Evolutionary conservation across 2,797 vertebrate genomes (phyloP).

Genomic region (Enteromius argenteus): DNA sequence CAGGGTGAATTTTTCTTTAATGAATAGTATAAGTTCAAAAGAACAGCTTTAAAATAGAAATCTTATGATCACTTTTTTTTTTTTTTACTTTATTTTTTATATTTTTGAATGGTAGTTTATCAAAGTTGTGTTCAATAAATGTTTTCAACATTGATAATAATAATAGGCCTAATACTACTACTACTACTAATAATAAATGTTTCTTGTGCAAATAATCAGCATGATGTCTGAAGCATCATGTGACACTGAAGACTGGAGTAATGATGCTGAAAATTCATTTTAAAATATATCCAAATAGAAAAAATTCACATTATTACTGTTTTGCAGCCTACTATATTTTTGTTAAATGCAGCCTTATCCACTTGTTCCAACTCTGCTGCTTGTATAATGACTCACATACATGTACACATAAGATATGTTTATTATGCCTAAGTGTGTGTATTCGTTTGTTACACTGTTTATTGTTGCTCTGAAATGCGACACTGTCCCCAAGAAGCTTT

Average conservation of each 20-base stretch:
- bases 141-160: neutral
- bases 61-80: too few species aligned
- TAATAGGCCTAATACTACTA: too few species aligned
- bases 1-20: neutral
- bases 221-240: neutral
- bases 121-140: neutral
- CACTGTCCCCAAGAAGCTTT: neutral
- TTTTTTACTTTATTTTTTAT: neutral
- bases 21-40: neutral
- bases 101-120: neutral
- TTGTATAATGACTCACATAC: neutral
- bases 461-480: constrained; percentile 2
- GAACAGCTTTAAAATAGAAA: neutral
- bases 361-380: neutral
- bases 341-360: neutral
- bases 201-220: neutral
- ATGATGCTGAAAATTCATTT: neutral
- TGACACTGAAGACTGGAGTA: neutral
- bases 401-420: neutral
- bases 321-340: neutral
- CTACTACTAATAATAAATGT: neutral
- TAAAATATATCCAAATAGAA: neutral
- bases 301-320: neutral
- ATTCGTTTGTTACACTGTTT: constrained; percentile 17
- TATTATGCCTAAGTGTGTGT: neutral